phyloP scores from a whole-genome alignment of 2,797 vertebrate genomes.

The Neostethus bicornis region DNA sequence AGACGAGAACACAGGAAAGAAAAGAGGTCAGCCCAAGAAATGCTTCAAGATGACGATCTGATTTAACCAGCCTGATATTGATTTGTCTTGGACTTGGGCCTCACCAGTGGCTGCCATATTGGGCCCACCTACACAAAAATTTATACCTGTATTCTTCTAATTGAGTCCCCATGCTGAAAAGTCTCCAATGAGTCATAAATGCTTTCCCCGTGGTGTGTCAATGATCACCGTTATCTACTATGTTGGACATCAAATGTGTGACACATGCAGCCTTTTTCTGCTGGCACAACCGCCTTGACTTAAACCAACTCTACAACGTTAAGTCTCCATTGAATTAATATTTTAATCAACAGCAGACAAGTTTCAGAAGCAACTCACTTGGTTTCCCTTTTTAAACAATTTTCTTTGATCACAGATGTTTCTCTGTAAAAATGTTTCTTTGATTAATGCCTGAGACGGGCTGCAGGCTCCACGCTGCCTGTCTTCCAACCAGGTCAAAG shows the following conservation, averaged over 20 bases:
- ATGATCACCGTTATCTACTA: conserved; percentile 14
- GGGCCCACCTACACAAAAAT: conserved; percentile 71
- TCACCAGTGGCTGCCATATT: conserved; percentile 59
- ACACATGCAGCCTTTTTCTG: not conserved
- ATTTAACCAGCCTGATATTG: conserved; percentile 58
- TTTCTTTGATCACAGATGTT: conserved; percentile 22
- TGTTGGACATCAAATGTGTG: conserved; percentile 15
- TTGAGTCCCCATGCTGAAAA: conserved; percentile 52
- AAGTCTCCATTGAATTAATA: not conserved
- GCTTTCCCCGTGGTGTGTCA: conserved; percentile 27
- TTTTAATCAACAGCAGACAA: conserved; percentile 6
- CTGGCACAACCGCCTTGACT: not conserved
- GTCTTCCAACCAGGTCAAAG: conserved; percentile 29
- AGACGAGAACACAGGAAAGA: conserved; percentile 20
- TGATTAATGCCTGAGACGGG: conserved; percentile 31
- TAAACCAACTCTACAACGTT: not conserved
- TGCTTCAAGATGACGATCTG: conserved; percentile 30
- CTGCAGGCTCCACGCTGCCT: conserved; percentile 30
- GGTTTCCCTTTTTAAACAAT: not conserved
- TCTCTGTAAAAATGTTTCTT: conserved; percentile 14
- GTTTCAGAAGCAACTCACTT: not conserved
- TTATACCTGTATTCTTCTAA: conserved; percentile 70
- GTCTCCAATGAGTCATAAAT: conserved; percentile 42
- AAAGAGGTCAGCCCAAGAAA: conserved; percentile 26
- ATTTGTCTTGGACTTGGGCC: conserved; percentile 58